Conservation (phyloP, 2,888 invertebrate species). For the Himalopsyche kuldschensis region DNA sequence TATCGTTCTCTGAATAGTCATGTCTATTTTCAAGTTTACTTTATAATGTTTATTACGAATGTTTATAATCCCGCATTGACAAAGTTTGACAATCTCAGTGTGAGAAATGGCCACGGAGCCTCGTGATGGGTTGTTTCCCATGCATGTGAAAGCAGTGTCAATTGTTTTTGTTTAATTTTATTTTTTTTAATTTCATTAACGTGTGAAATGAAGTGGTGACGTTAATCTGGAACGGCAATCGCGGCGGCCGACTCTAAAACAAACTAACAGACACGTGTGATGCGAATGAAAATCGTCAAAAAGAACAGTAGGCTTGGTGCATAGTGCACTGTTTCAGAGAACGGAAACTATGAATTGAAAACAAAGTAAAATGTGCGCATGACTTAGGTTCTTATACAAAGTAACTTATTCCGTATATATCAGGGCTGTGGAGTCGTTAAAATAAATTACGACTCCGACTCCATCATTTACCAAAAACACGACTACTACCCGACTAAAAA, state of each 20-base stretch:
- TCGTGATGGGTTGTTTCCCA: background rate
- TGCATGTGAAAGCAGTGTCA: background rate
- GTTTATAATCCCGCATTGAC: background rate
- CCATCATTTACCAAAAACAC: too few relatives aligned
- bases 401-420: too few relatives aligned
- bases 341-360: background rate
- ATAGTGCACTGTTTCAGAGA: background rate
- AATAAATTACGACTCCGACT: too few relatives aligned
- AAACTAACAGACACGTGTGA: conserved; percentile 16
- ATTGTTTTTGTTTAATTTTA: background rate
- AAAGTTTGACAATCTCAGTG: background rate
- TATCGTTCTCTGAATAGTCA: too few relatives aligned
- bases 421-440: too few relatives aligned
- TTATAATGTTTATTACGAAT: too few relatives aligned
- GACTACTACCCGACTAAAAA: too few relatives aligned
- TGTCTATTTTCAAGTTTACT: too few relatives aligned
- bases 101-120: background rate
- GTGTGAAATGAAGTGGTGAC: conserved; percentile 32
- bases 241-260: conserved; percentile 3
- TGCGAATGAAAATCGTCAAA: conserved; percentile 5
- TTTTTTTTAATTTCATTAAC: conserved; percentile 20
- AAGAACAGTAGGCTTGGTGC: background rate
- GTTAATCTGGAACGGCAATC: conserved; percentile 27
- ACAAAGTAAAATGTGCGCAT: too few relatives aligned
- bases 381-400: too few relatives aligned